Base-by-base conservation (phyloP, 2,797 vertebrate genomes). In the Sebastes goodei region DNA sequence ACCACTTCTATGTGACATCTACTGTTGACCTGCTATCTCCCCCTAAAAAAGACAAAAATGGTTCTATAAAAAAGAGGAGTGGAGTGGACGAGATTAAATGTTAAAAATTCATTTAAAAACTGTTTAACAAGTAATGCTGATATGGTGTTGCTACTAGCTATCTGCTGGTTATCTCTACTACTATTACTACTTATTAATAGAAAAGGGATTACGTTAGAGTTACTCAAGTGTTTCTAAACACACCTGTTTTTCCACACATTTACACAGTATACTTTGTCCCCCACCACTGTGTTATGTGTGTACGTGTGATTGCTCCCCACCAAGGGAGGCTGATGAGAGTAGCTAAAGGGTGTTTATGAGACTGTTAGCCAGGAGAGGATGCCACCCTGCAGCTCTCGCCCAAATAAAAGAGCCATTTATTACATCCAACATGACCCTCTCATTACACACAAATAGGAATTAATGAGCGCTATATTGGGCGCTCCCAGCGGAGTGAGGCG, bases 341-440 rank as follows among this genome's bases (percentile, higher is more conserved):
- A 3, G 87, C 91, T 94, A 92, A 94, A 91, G 89, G 88, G 93
- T 94, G 91, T 94, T 94, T 93, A 95, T 95, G 91, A 94, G 93
- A 92, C 85, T 83, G 89, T 93, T 95, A 92, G 91, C 79, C 76
- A 88, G 87, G 84, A 91, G 86, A 92, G 88, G 91, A 94, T 93
- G 91, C 92, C 85, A 91, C 93, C 92, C 91, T 82, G 91, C 92
- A 91, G 93, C 92, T 91, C 90, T 90, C 82, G 71, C 90, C 92
- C 90, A 94, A 95, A 95, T 95, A 94, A 96, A 95, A 95, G 90
- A 93, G 92, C 88, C 90, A 95, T 96, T 95, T 93, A 95, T 96
- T 95, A 95, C 89, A 92, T 94, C 91, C 87, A 94, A 95, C 94
- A 93, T 94, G 94, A 95, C 93, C 94, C 95, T 95, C 94, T 96